A percentile compares a stretch with the other conserved stretches of the same genome.
These are phyloP conservation scores for Balearica regulorum DNA, from an alignment of 2,797 vertebrate species.

Conservation along the genomic window DNA sequence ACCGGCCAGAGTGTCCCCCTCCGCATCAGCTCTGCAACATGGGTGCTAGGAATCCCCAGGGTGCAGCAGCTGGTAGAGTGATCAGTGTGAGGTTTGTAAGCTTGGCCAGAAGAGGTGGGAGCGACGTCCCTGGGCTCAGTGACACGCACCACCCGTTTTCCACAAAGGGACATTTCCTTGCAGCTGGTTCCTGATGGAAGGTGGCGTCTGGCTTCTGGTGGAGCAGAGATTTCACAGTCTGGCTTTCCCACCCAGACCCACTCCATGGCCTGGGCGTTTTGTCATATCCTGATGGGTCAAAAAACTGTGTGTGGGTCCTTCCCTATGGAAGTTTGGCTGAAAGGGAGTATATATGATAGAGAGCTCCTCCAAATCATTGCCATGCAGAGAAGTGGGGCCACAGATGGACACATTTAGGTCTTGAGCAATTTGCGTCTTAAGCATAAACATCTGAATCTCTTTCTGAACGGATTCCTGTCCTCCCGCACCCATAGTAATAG, in stretches of 20 bases:
- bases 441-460: not conserved
- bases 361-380: not conserved
- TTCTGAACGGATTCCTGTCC: not conserved
- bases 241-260: not conserved
- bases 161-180: not conserved
- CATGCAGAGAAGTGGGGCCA: fast-evolving
- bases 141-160: fast-evolving
- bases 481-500: not conserved
- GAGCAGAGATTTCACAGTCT: not conserved
- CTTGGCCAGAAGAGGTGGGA: not conserved
- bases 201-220: not conserved
- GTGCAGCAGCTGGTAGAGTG: not conserved
- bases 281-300: not conserved
- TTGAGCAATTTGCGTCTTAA: not conserved
- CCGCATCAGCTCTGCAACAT: fast-evolving
- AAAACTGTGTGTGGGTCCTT: not conserved
- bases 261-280: not conserved
- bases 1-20: not conserved
- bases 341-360: not conserved
- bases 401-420: not conserved
- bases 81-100: not conserved
- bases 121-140: fast-evolving
- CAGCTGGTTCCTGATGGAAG: not conserved
- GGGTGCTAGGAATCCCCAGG: not conserved
- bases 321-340: not conserved